Base-by-base conservation (phyloP, 2,888 invertebrate genomes). In the Biston stratarius region DNA sequence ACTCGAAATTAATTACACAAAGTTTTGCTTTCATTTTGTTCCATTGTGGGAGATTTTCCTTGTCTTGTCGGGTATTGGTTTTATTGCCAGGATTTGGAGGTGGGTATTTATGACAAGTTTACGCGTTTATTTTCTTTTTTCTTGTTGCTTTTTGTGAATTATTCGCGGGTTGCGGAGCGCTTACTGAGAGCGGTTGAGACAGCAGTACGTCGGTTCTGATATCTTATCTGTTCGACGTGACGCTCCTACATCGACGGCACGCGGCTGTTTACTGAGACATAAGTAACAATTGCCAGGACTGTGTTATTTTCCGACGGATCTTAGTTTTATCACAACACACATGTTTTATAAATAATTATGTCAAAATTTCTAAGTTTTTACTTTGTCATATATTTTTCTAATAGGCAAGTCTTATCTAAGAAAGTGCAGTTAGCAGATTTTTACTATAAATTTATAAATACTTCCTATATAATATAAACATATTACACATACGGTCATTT, bases 1-100 rank as follows among this genome's bases (percentile, higher is more conserved):
- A 89, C 92, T 92, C 81, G 86, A 91, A 92, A 93, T 94, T 94
- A 94, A 94, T 94, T 88, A 86, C 85, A 78, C 79, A 83, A 89
- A 89, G 90, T 89, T 88, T 89, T 88, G 88, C 88, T 89, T 88
- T 86, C 89, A 86, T 87, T 89, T 86, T 84, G 85, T 85, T 77
- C 82, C 83, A 83, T 87, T 87, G 87, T 85, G 82, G 81, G 75
- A 81, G 85, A 83, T 86, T 87, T 82, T 81, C 82, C 85, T 79
- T 83, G 84, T 85, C 82, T 83, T 80, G 86, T 83, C 74, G 78
- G 77, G 80, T 83, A 81, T 82, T 78, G 82, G 80, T 82, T 86
- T 85, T 85, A 80, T 78, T 78, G 79, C 78, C 74, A 77, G 80
- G 80, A 77, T 77, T 81, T 69, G 72, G 76, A 78, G 82, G 79